Evolutionary conservation across 2,113 vertebrate species (phyloP), one percentile per base, ranked within the genome.

Genomic region (Hippocampus zosterae): DNA sequence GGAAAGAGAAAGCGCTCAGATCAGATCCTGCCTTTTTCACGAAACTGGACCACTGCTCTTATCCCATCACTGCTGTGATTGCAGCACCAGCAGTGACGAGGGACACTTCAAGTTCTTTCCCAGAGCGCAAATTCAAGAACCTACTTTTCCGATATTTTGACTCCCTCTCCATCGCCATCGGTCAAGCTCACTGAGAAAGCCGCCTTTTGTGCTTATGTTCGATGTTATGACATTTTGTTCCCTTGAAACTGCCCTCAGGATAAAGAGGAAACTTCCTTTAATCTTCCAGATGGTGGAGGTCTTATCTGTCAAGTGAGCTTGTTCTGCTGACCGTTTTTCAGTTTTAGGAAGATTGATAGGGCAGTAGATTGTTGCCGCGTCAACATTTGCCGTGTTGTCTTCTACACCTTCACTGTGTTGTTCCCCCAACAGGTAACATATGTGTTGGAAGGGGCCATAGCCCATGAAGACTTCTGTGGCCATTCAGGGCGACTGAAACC

Each of bases 401-500:
- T 2, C 4, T 59, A 29, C 18, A 50, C 48, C 56, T 27, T 70
- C 7, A 52, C 15, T 65, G 1, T 57, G 8, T 78, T 6, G 74
- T 57, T 82, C 9, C 37, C 65, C 44, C 18, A 67, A 60, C 73
- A 87, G 87, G 87, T 87, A 19, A 85, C 87, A 0, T 87, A 85
- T 70, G 67, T 88, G 60, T 71, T 84, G 57, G 87, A 88, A 64
- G 94, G 89, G 7, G 70, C 76, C 46, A 91, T 88, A 18, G 92
- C 83, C 41, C 91, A 92, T 73, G 91, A 95, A 85, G 92, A 93
- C 84, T 94, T 94, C 74, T 91, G 91, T 76, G 92, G 93, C n/a
- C 88, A 90, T 0, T 11, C 60, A 52, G 93, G 91, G 75, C 82
- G 52, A 78, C 69, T 94, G 77, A 79, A 93, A 70, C 76, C 92